phyloP scores from a whole-genome alignment of 2,888 invertebrate genomes.

The Oegoconia quadripuncta region DNA sequence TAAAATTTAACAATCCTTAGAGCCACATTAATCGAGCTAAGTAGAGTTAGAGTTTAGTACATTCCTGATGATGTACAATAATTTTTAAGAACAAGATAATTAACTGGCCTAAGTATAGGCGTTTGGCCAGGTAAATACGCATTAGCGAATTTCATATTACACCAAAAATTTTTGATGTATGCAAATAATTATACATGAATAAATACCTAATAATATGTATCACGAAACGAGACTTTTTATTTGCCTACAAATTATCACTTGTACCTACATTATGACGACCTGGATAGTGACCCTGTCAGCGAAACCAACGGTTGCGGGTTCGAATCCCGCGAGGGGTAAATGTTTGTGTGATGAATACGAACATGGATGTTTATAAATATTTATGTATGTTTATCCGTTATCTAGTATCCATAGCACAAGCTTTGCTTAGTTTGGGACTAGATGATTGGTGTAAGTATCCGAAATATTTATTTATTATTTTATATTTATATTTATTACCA shows the following conservation, averaged over 20 bases:
- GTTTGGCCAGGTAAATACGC: slow-evolving; percentile 45
- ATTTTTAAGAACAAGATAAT: slow-evolving; percentile 36
- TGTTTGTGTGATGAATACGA: too few relatives aligned
- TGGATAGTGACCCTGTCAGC: neutral
- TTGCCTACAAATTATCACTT: neutral
- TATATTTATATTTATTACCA: too few relatives aligned
- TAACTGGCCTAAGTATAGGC: slow-evolving; percentile 45
- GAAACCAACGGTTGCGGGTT: too few relatives aligned
- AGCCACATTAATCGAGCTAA: slow-evolving; percentile 40
- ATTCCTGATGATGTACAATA: slow-evolving; percentile 73
- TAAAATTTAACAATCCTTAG: slow-evolving; percentile 37
- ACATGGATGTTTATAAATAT: too few relatives aligned
- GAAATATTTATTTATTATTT: too few relatives aligned
- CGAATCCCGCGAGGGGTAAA: too few relatives aligned
- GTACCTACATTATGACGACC: neutral
- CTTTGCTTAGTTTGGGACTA: too few relatives aligned
- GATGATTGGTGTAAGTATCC: too few relatives aligned
- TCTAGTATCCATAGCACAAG: too few relatives aligned
- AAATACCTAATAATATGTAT: slow-evolving; percentile 63
- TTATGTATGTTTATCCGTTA: too few relatives aligned
- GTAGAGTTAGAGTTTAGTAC: slow-evolving; percentile 64
- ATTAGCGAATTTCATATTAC: slow-evolving; percentile 64
- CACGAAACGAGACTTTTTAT: slow-evolving; percentile 26
- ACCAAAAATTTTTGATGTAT: slow-evolving; percentile 74
- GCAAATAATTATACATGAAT: slow-evolving; percentile 68